Base-by-base conservation (phyloP, 1,140 invertebrate species). In the Caenorhabditis remanei region DNA sequence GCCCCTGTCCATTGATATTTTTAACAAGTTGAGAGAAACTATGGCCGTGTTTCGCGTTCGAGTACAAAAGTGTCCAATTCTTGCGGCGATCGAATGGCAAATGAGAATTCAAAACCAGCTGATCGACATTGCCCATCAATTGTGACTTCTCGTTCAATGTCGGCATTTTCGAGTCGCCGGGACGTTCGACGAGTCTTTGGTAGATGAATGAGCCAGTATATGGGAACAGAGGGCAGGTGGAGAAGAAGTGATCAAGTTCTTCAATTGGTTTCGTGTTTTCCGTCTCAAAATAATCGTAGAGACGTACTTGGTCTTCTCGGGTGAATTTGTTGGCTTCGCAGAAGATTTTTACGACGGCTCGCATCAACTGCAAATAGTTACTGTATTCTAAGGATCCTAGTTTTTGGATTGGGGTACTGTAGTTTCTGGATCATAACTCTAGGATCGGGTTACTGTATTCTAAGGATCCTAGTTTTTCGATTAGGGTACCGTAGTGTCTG, bases 11-110 rank as follows among this genome's bases (percentile, higher is more conserved):
- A 14, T 89, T 83, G 43, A 93, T 90, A 41, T 88, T 84, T 56
- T 90, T 87, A 3, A 92, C 83, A 41, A 93, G 82, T 84, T 92
- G 93, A 2, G 93, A 88, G 87, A 93, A 93, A 85, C 93, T 93
- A 79, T 91, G 90, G 0, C 93, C 93, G 88, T 93, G 90, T 16
- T 82, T 41, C 2, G 13, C 14, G 55, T 55, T 90, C 82, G 90
- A 91, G 87, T 92, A 93, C n/a, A 93, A 87, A 2, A 93, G 88
- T 9, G 90, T 90, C 93, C 93, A 93, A 82, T 92, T 86, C 46
- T 87, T 84, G 40, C 93, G 90, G 19, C 91, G 88, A 32, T 91
- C 88, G 14, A 63, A 82, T 16, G 92, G 91, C 5, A 93, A 88
- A 24, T 90, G 87, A 63, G 89, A 89, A 89, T 93, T 93, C 58